These are phyloP conservation scores for Drosophila nigrodunni DNA, from an alignment of 1,140 invertebrate species.

Conservation along the genomic window DNA sequence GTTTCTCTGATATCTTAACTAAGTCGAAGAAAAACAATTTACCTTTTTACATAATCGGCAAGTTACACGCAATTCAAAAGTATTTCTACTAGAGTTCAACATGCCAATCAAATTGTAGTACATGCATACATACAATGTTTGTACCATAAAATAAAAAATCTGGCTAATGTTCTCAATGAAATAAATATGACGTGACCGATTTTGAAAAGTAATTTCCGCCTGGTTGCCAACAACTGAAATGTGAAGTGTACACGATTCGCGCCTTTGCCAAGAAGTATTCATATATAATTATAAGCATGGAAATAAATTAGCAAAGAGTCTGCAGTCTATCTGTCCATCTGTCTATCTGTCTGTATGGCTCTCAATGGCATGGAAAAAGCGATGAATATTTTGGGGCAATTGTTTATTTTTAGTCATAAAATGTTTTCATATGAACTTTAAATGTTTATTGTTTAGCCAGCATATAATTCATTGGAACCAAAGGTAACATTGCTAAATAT, in stretches of 20 bases:
- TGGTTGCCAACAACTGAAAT: conserved; percentile 38
- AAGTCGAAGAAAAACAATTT: conserved; percentile 8
- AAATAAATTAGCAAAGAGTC: conserved; percentile 68
- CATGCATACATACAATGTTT: conserved; percentile 27
- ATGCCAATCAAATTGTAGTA: conserved; percentile 26
- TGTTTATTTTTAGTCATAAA: conserved; percentile 79
- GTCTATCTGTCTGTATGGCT: conserved; percentile 41
- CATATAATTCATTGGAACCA: conserved; percentile 26
- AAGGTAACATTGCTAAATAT: conserved; percentile 37
- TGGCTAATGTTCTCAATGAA: conserved; percentile 76
- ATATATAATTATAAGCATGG: conserved; percentile 52
- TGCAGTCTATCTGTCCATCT: conserved; percentile 13
- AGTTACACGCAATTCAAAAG: conserved; percentile 40
- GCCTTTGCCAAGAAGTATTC: conserved; percentile 23
- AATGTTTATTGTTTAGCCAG: conserved; percentile 59
- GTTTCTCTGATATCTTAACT: conserved; percentile 36
- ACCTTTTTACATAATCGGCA: conserved; percentile 38
- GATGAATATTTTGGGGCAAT: conserved; percentile 38
- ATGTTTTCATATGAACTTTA: conserved; percentile 66
- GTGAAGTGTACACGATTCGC: conserved; percentile 61
- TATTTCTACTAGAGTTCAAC: conserved; percentile 20
- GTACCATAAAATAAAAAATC: conserved; percentile 51
- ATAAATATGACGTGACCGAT: conserved; percentile 75
- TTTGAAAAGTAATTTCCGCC: conserved; percentile 71
- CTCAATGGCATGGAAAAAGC: conserved; percentile 46